Evolutionary conservation across 2,797 vertebrate species (phyloP), one percentile per base, ranked within the genome.

Genomic region (Leptatherina wallacei): DNA sequence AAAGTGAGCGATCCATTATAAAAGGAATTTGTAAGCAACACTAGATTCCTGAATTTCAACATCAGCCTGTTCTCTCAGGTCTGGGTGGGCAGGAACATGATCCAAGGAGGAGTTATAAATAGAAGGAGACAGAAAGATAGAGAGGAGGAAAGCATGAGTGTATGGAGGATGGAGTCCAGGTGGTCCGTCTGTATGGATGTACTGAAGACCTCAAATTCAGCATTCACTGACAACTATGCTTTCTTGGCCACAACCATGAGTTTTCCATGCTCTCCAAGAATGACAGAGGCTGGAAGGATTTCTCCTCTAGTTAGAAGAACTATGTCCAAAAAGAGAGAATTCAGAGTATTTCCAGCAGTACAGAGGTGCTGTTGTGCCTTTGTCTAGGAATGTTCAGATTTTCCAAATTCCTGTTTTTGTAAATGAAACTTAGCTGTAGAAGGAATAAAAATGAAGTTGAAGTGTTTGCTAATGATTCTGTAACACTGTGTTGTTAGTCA

Each of bases 261-360:
- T 84, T 88, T 89, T 90, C 80, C 75, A 58, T 49, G 72, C 81
- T 87, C 69, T 89, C 82, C 86, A 88, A 87, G 81, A 83, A 86
- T 86, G 75, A 80, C 76, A 60, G 6, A 71, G 56, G 49, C 75
- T 81, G 80, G 83, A 87, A 77, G 63, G 80, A 86, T 77, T 80
- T 65, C 52, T 56, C 5, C 29, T 35, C 1, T 42, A 12, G 16
- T 42, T 32, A 27, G 35, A 51, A 1, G 7, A 59, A 36, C 33
- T 58, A 27, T 27, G 20, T 65, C 22, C 27, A 30, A 36, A 38
- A 11, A 68, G 52, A 20, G 27, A 3, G 30, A 32, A 32, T 32
- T 32, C 30, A 3, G 30, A 42, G 40, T 6, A 42, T 42, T 18
- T 42, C 40, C 18, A 16, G 40, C 14, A 42, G 40, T 18, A 16